Percentiles rank a stretch among this genome's conserved stretches.
These are phyloP conservation scores for Anagyrus pseudococci DNA, from an alignment of 2,888 invertebrate species.

Conservation along the genomic window DNA sequence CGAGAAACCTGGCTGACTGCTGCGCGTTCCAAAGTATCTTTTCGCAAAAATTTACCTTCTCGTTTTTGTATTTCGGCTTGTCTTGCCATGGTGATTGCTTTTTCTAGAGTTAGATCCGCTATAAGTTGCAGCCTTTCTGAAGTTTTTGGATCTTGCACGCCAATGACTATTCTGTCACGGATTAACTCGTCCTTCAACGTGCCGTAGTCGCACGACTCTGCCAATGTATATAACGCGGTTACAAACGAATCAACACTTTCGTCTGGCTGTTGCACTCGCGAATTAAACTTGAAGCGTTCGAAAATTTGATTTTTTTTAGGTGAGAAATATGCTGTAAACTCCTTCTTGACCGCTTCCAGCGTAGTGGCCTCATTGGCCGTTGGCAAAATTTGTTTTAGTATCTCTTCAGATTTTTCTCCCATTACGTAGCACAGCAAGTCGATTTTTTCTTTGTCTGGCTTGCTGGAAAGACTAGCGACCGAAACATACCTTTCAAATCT, in stretches of 20 bases:
- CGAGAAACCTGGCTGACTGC: too few species aligned
- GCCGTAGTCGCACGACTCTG: conserved; percentile 43
- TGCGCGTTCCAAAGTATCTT: background rate
- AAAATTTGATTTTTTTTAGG: conserved; percentile 43
- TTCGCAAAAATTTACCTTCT: background rate
- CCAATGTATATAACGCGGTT: conserved; percentile 42
- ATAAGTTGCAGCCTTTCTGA: conserved; percentile 43
- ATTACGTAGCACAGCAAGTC: conserved; percentile 40
- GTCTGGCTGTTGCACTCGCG: conserved; percentile 37
- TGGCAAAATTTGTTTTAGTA: conserved; percentile 30
- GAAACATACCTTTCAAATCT: conserved; percentile 29
- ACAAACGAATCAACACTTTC: conserved; percentile 40
- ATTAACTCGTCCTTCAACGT: conserved; percentile 44
- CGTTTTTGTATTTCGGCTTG: conserved; percentile 31
- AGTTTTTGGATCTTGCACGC: conserved; percentile 41
- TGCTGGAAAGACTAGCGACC: conserved; percentile 14
- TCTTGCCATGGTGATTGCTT: conserved; percentile 39
- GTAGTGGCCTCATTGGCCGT: background rate
- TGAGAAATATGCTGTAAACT: conserved; percentile 14
- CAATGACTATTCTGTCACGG: conserved; percentile 47
- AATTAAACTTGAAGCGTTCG: conserved; percentile 42
- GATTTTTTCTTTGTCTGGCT: conserved; percentile 36
- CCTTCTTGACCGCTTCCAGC: background rate
- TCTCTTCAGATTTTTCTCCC: conserved; percentile 42
- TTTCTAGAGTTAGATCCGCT: conserved; percentile 39